A percentile compares a stretch with the other conserved stretches of the same genome.
phyloP scores from a whole-genome alignment of 1,140 invertebrate genomes.

The Bilobella aurantiaca region DNA sequence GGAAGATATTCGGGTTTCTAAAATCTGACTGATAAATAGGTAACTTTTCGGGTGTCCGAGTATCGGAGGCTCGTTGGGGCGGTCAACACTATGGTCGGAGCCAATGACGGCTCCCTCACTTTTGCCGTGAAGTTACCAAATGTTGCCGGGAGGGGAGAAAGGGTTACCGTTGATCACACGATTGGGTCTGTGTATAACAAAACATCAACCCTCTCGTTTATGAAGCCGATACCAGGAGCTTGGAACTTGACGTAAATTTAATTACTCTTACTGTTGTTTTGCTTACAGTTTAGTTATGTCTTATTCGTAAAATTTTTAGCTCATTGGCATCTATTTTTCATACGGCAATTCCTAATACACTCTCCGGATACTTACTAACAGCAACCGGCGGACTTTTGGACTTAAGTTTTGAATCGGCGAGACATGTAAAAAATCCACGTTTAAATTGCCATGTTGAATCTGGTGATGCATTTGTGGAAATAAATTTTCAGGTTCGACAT shows the following conservation, averaged over 20 bases:
- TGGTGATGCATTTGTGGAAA: slow-evolving; percentile 7
- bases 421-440: slow-evolving; percentile 38
- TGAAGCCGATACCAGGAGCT: slow-evolving; percentile 59
- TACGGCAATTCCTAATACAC: slow-evolving; percentile 59
- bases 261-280: slow-evolving; percentile 9
- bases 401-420: slow-evolving; percentile 51
- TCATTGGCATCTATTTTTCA: slow-evolving; percentile 52
- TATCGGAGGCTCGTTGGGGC: slow-evolving; percentile 59
- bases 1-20: slow-evolving; percentile 6
- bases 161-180: slow-evolving; percentile 61
- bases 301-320: slow-evolving; percentile 14
- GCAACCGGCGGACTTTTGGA: slow-evolving; percentile 56
- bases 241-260: slow-evolving; percentile 47
- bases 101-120: slow-evolving; percentile 71
- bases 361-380: slow-evolving; percentile 63
- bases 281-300: no score
- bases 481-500: slow-evolving; percentile 56
- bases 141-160: slow-evolving; percentile 68
- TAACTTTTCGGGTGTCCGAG: slow-evolving; percentile 72
- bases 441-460: not conserved
- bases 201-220: slow-evolving; percentile 58
- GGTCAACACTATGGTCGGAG: slow-evolving; percentile 69
- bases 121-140: slow-evolving; percentile 63
- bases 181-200: slow-evolving; percentile 59
- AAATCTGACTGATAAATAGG: slow-evolving; percentile 41